Conservation (phyloP, 2,888 invertebrate species). For the Tiliacea aurago region DNA sequence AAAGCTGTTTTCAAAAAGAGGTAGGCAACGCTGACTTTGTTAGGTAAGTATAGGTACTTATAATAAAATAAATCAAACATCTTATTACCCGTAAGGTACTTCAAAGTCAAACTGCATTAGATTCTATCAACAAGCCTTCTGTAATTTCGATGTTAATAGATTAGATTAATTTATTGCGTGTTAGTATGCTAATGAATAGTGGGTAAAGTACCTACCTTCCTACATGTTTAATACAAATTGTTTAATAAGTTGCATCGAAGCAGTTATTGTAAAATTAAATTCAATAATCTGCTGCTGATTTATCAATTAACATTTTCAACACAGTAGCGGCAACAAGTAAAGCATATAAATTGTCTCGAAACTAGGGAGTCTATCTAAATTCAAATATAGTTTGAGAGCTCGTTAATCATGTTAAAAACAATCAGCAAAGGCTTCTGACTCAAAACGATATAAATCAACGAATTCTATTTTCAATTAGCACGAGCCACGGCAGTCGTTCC, state of each 20-base stretch:
- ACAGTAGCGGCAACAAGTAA: constrained; percentile 58
- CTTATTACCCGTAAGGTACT: constrained; percentile 23
- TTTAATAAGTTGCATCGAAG: constrained; percentile 28
- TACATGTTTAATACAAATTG: constrained; percentile 40
- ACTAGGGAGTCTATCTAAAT: constrained; percentile 63
- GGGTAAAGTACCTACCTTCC: background rate
- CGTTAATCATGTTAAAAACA: constrained; percentile 76
- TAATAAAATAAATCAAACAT: constrained; percentile 32
- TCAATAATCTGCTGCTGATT: constrained; percentile 39
- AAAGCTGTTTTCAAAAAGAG: background rate
- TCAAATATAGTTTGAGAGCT: constrained; percentile 67
- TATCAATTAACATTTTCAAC: constrained; percentile 56
- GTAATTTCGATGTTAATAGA: constrained; percentile 39
- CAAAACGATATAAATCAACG: constrained; percentile 81
- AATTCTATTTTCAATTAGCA: constrained; percentile 87
- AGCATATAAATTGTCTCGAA: constrained; percentile 61
- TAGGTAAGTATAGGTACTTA: background rate
- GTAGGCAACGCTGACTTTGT: constrained; percentile 8
- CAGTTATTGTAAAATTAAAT: constrained; percentile 25
- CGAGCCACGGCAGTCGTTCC: constrained; percentile 83
- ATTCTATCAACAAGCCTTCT: constrained; percentile 33
- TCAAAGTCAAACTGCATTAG: constrained; percentile 31
- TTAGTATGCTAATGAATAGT: constrained; percentile 39
- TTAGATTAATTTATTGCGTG: constrained; percentile 50
- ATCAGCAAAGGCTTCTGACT: constrained; percentile 79